These are phyloP conservation scores for Turnix velox DNA, from an alignment of 2,113 vertebrate species.

Conservation along the genomic window DNA sequence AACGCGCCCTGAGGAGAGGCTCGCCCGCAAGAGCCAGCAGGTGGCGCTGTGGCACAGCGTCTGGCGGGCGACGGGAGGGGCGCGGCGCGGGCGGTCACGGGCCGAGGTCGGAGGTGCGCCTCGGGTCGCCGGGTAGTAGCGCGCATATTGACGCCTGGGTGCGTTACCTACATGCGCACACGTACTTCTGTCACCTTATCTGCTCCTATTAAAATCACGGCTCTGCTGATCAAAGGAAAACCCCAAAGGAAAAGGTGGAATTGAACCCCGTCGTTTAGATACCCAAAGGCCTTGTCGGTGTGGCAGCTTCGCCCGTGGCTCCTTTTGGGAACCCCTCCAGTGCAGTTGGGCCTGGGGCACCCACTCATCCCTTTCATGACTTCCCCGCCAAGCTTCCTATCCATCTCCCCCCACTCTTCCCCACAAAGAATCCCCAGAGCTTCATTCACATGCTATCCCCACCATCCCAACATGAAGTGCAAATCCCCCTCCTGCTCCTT, in stretches of 20 bases:
- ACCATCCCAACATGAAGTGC: accelerated
- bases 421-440: neutral
- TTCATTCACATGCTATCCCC: neutral
- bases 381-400: neutral
- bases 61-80: no score
- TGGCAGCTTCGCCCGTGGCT: accelerated
- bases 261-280: accelerated
- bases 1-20: accelerated
- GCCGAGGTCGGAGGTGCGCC: neutral
- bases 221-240: neutral
- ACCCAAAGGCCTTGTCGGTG: accelerated
- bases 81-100: no score
- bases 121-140: no score
- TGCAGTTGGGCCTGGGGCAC: accelerated
- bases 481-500: neutral
- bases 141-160: accelerated
- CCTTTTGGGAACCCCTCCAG: no score
- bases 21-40: neutral
- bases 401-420: neutral
- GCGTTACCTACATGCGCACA: accelerated
- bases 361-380: neutral
- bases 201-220: accelerated
- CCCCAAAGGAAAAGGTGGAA: neutral
- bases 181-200: accelerated
- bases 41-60: constrained; percentile 17